These are phyloP conservation scores for Bombus pyrosoma DNA, from an alignment of 1,140 invertebrate species.

Conservation along the genomic window DNA sequence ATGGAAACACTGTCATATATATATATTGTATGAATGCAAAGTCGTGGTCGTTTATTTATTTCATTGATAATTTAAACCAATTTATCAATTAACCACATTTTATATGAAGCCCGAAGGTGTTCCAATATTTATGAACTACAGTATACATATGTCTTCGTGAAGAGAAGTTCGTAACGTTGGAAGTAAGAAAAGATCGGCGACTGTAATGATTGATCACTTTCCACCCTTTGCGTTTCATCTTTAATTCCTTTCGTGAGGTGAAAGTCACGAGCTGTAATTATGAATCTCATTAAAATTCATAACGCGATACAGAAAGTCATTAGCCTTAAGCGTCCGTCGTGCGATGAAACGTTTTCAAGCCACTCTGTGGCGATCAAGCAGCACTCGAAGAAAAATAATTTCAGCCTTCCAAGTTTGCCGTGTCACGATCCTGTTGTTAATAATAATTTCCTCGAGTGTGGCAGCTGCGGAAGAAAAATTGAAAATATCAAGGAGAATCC, in stretches of 20 bases:
- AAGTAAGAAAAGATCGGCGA: background rate
- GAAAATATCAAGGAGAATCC: background rate
- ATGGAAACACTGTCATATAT: no score
- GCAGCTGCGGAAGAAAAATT: no score
- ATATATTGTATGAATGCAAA: no score
- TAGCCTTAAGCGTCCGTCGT: conserved; percentile 60
- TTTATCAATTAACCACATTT: no score
- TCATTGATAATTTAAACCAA: no score
- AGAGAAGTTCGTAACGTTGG: background rate
- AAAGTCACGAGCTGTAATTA: conserved; percentile 69
- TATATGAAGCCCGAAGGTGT: no score
- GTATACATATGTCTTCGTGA: no score
- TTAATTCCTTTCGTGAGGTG: background rate
- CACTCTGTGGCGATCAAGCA: background rate
- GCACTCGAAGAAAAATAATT: conserved; percentile 34
- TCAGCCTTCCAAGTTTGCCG: background rate
- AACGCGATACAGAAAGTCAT: conserved; percentile 71
- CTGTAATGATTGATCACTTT: conserved; percentile 24
- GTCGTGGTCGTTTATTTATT: no score
- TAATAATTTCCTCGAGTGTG: background rate
- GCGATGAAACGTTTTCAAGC: conserved; percentile 17
- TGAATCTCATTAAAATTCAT: conserved; percentile 80
- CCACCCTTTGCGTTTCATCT: conserved; percentile 15
- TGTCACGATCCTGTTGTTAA: background rate
- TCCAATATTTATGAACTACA: no score